phyloP scores from a whole-genome alignment of 2,888 invertebrate species.

The Teinopalpus imperialis region DNA sequence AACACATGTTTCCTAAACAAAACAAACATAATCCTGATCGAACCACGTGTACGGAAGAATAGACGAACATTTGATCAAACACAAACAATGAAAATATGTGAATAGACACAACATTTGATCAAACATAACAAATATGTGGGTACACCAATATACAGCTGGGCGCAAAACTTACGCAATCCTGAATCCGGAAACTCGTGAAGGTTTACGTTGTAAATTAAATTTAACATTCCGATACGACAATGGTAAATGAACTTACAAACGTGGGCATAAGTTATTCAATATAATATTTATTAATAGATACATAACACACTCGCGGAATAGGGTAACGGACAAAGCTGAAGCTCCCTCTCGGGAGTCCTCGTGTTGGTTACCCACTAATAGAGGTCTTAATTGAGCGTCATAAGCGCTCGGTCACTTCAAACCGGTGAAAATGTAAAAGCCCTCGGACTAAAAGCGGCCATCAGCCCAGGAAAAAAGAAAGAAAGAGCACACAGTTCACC shows the following conservation, averaged over 20 bases:
- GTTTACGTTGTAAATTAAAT: conserved; percentile 8
- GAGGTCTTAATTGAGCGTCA: too few relatives aligned
- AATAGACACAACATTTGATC: conserved; percentile 23
- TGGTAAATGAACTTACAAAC: neutral
- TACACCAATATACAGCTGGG: conserved; percentile 44
- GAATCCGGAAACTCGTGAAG: conserved; percentile 9
- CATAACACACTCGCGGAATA: too few relatives aligned
- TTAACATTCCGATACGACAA: conserved; percentile 1
- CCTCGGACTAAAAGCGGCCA: too few relatives aligned
- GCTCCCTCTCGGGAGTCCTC: too few relatives aligned
- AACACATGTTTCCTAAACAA: conserved; percentile 12
- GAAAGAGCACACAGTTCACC: too few relatives aligned
- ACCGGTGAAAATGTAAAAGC: too few relatives aligned
- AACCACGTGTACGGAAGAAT: conserved; percentile 7
- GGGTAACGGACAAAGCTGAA: too few relatives aligned
- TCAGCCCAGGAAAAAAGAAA: too few relatives aligned
- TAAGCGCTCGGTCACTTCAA: too few relatives aligned
- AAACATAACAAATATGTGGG: conserved; percentile 34
- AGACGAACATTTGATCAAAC: conserved; percentile 19
- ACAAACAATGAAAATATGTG: conserved; percentile 14
- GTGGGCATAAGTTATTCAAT: neutral
- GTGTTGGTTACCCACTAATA: too few relatives aligned
- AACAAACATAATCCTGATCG: conserved; percentile 14
- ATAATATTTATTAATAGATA: neutral
- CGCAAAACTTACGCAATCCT: conserved; percentile 30